A percentile compares a stretch with the other conserved stretches of the same genome.
These are phyloP conservation scores for Conopomorpha cramerella DNA, from an alignment of 1,140 invertebrate genomes.

Conservation along the genomic window DNA sequence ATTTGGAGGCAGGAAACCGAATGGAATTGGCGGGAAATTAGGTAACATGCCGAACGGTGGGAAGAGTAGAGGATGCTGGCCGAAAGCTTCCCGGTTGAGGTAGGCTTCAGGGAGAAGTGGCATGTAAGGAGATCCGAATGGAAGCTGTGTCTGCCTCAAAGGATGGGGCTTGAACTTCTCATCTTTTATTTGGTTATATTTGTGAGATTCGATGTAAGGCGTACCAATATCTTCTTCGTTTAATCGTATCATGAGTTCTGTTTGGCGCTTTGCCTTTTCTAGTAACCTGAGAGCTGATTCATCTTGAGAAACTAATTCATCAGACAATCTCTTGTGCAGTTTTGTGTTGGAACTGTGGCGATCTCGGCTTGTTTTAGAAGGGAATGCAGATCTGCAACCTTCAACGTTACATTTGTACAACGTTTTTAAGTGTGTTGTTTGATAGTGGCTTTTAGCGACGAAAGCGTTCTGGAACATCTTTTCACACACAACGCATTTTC, in stretches of 20 bases:
- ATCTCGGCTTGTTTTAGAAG: conserved; percentile 92
- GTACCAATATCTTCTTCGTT: conserved; percentile 70
- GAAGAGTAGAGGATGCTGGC: conserved; percentile 49
- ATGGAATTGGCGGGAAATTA: conserved; percentile 49
- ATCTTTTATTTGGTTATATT: conserved; percentile 40
- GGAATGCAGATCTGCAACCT: conserved; percentile 94
- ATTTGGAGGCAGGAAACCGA: conserved; percentile 43
- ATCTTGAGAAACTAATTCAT: conserved; percentile 28
- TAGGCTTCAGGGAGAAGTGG: conserved; percentile 45
- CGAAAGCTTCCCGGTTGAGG: conserved; percentile 43
- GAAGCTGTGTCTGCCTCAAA: conserved; percentile 21
- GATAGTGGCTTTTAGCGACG: conserved; percentile 94
- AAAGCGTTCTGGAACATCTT: conserved; percentile 95
- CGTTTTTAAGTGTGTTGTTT: conserved; percentile 93
- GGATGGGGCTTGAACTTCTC: conserved; percentile 31
- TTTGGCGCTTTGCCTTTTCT: conserved; percentile 66
- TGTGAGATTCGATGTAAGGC: conserved; percentile 53
- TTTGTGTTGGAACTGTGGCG: conserved; percentile 92
- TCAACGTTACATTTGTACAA: conserved; percentile 96
- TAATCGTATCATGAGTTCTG: conserved; percentile 73
- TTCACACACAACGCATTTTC: conserved; percentile 88
- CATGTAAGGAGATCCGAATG: conserved; percentile 32
- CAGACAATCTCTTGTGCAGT: conserved; percentile 85
- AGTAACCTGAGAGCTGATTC: conserved; percentile 33
- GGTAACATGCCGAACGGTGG: conserved; percentile 54